phyloP scores from a whole-genome alignment of 2,888 invertebrate genomes.

The Linnaemya tessellans region DNA sequence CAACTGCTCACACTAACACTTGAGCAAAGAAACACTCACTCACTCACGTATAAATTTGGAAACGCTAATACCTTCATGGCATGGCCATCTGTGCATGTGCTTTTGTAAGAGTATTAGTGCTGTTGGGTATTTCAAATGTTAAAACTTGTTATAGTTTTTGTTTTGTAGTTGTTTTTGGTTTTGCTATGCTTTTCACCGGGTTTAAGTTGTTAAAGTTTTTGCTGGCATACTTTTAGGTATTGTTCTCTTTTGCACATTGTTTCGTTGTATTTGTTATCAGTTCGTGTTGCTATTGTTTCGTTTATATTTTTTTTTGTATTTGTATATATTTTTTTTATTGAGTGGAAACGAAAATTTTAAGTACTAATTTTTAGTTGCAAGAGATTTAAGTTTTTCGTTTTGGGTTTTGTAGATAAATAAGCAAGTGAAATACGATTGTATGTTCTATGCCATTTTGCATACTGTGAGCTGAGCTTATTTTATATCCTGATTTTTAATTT shows the following conservation, averaged over 20 bases:
- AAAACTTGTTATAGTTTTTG: conserved; percentile 52
- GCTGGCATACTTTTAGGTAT: conserved; percentile 60
- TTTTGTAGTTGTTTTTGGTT: conserved; percentile 23
- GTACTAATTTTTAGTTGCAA: conserved; percentile 46
- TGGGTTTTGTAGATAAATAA: neutral
- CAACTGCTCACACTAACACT: neutral
- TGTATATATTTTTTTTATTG: conserved; percentile 47
- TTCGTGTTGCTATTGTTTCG: conserved; percentile 19
- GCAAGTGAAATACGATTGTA: neutral
- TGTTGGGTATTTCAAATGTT: conserved; percentile 34
- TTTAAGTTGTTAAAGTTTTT: conserved; percentile 55
- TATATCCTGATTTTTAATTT: conserved; percentile 52
- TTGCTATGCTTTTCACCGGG: conserved; percentile 36
- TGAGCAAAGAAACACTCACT: neutral
- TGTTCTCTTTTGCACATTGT: conserved; percentile 11
- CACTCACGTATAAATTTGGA: neutral
- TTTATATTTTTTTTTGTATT: conserved; percentile 16
- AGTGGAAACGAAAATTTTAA: conserved; percentile 53
- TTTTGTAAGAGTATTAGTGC: neutral
- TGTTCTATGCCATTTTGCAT: conserved; percentile 23
- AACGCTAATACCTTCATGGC: conserved; percentile 19
- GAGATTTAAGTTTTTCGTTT: conserved; percentile 14
- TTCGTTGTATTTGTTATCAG: conserved; percentile 18
- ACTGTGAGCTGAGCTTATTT: conserved; percentile 37
- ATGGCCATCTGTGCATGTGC: neutral